phyloP scores from a whole-genome alignment of 2,797 vertebrate genomes.

The Mormyrops boulengeri region DNA sequence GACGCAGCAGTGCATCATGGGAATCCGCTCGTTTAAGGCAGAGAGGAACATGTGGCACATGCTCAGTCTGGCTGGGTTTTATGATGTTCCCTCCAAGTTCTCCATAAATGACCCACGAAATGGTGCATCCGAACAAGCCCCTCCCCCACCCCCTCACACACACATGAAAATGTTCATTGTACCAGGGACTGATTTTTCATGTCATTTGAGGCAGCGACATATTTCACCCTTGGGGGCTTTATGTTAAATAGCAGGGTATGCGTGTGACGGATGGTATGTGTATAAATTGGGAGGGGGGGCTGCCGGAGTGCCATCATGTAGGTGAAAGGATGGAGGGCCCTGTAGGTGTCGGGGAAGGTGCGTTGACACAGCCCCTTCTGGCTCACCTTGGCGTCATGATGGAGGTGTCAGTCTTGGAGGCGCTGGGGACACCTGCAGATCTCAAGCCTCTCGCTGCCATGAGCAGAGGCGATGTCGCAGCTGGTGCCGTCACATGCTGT shows the following conservation, averaged over 20 bases:
- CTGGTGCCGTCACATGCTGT: background rate
- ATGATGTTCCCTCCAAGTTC: background rate
- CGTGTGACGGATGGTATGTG: background rate
- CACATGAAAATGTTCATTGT: background rate
- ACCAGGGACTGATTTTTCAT: background rate
- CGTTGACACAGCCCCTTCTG: constrained; percentile 6
- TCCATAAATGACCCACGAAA: background rate
- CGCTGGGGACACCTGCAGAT: background rate
- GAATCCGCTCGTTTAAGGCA: background rate
- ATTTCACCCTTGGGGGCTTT: background rate
- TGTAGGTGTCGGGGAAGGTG: background rate
- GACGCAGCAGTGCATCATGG: background rate
- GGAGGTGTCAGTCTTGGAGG: constrained; percentile 14
- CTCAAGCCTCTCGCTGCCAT: background rate
- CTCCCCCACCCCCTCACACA: background rate
- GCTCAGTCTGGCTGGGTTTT: background rate
- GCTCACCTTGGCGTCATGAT: background rate
- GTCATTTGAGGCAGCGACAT: background rate
- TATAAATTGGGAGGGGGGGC: background rate
- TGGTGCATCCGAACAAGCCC: background rate
- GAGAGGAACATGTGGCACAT: background rate
- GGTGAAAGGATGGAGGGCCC: background rate
- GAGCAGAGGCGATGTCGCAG: background rate
- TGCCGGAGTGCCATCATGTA: background rate
- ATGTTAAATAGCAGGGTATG: background rate